Evolutionary conservation across 1,140 invertebrate genomes (phyloP), one percentile per base, ranked within the genome.

Genomic region (Cataglyphis hispanica): DNA sequence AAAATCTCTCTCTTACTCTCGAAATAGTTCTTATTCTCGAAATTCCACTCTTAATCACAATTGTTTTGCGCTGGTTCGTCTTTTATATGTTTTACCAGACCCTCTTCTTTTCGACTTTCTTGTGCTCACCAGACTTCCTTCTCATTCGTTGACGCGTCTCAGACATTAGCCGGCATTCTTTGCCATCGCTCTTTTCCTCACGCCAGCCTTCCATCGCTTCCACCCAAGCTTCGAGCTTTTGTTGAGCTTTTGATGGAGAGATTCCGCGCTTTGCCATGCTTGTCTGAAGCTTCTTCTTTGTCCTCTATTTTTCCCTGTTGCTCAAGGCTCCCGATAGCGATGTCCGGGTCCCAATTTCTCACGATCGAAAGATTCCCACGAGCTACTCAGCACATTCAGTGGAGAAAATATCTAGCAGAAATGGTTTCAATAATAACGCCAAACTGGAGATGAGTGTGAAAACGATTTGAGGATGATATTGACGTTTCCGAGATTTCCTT

Each of bases 171-270:
- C 76, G 84, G 60, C 87, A 86, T 92, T 89, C 86, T 78, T 81
- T 34, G 72, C 58, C 72, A 60, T 67, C 70, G 78, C 74, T 64
- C 69, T 67, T 37, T 78, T 80, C 84, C 77, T 31, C 60, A 63
- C 86, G 66, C 70, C 67, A 85, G 60, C 63, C 74, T 72, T 56
- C 58, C 69, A 81, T 58, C 89, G 80, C 85, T n/a, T n/a, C n/a
- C n/a, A 50, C 86, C 87, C 81, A 87, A 75, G 78, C 86, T 72
- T 58, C 78, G 84, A 90, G 89, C 86, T 90, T 89, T 89, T 89
- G 87, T 91, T 86, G 86, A 88, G 87, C 84, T 86, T 91, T 91
- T 91, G 81, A 91, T 91, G 89, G 89, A 91, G 89, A 90, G 89
- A 91, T 91, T 88, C 86, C 89, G 86, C 86, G 89, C 86, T 90